These are phyloP conservation scores for Peromyscus californicus DNA, from an alignment of 2,113 vertebrate species.

Conservation along the genomic window DNA sequence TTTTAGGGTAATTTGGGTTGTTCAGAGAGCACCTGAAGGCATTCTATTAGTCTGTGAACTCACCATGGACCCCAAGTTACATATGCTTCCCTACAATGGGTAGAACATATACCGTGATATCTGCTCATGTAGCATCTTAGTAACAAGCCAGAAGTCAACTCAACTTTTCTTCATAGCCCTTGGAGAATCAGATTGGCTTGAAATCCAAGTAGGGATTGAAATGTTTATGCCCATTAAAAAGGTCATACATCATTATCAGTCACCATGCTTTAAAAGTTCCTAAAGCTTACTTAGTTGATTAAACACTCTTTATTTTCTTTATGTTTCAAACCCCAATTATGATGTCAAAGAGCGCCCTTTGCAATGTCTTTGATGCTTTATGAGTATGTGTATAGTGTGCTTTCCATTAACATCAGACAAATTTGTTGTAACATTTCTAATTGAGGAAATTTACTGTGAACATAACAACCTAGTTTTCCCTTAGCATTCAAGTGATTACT, in stretches of 20 bases:
- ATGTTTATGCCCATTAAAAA: conserved; percentile 68
- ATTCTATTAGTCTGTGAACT: not conserved
- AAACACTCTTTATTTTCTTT: conserved; percentile 78
- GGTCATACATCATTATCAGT: conserved; percentile 74
- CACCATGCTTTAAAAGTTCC: conserved; percentile 57
- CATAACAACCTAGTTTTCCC: conserved; percentile 73
- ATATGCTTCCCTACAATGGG: conserved; percentile 25
- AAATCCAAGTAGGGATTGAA: conserved; percentile 60
- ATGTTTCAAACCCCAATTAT: conserved; percentile 75
- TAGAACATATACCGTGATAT: not conserved
- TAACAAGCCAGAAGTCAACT: conserved; percentile 4
- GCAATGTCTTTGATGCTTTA: conserved; percentile 76
- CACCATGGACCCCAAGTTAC: not conserved
- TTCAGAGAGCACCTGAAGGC: not conserved
- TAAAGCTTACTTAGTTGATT: conserved; percentile 75
- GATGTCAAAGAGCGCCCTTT: conserved; percentile 74
- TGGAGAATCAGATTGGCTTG: conserved; percentile 46
- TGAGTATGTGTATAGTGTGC: conserved; percentile 75
- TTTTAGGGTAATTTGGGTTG: not conserved
- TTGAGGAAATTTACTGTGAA: conserved; percentile 80
- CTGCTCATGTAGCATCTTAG: not conserved
- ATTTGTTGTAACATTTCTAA: conserved; percentile 81
- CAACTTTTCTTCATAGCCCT: conserved; percentile 27
- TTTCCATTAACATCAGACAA: conserved; percentile 82
- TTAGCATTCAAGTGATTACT: conserved; percentile 73